Conservation (phyloP, 1,140 invertebrate genomes). For the Drosophila novamexicana region DNA sequence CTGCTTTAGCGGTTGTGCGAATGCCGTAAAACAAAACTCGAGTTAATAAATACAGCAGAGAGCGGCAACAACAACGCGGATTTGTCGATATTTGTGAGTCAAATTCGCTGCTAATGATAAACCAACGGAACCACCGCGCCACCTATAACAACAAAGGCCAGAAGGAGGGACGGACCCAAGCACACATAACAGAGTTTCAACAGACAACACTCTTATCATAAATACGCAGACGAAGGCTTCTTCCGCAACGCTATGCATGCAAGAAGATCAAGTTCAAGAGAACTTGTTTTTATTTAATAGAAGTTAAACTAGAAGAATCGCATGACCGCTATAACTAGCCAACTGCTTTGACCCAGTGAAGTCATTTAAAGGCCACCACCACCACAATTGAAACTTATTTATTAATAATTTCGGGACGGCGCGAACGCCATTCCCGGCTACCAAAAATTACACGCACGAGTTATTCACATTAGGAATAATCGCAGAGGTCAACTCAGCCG, state of each 20-base stretch:
- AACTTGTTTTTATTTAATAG: conserved; percentile 1
- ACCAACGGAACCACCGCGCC: conserved; percentile 63
- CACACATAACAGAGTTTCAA: conserved; percentile 15
- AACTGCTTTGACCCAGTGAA: conserved; percentile 64
- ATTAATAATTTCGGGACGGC: conserved; percentile 45
- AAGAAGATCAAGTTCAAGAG: conserved; percentile 74
- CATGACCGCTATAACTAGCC: conserved; percentile 9
- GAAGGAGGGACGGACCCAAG: neutral
- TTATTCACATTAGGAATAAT: conserved; percentile 84
- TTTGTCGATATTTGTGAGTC: conserved; percentile 71
- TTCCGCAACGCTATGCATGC: conserved; percentile 46
- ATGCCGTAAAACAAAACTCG: conserved; percentile 52
- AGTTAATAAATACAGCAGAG: conserved; percentile 66
- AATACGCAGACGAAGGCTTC: conserved; percentile 40
- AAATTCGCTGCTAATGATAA: conserved; percentile 68
- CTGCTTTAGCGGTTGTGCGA: conserved; percentile 42
- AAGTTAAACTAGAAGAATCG: conserved; percentile 42
- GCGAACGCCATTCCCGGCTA: conserved; percentile 77
- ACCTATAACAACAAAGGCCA: conserved; percentile 44
- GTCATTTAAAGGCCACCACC: conserved; percentile 8
- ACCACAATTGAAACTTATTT: no score
- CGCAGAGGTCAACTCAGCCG: conserved; percentile 75
- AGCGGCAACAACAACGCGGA: conserved; percentile 38
- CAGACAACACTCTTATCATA: neutral
- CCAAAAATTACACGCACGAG: conserved; percentile 84